Percentiles rank a stretch among this genome's conserved stretches.
These are phyloP conservation scores for Pristionchus maxplancki DNA, from an alignment of 2,888 invertebrate genomes.

Conservation along the genomic window DNA sequence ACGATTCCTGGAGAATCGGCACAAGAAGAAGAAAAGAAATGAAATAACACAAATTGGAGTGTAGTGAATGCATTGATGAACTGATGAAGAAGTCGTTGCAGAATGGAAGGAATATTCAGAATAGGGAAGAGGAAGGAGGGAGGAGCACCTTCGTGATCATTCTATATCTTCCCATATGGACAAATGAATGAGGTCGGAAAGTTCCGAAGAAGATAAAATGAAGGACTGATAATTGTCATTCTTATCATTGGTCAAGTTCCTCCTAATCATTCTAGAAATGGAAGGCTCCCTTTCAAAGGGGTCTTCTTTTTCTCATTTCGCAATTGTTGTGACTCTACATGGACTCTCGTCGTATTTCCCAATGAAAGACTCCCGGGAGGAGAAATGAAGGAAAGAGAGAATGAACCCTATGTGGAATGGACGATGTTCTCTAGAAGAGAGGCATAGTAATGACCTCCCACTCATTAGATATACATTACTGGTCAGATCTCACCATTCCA, in stretches of 20 bases:
- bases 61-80: neutral
- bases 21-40: slow-evolving; percentile 33
- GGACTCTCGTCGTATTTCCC: slow-evolving; percentile 10
- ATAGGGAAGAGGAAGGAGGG: neutral
- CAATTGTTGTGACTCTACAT: slow-evolving; percentile 21
- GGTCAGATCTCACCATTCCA: neutral
- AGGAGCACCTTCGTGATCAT: neutral
- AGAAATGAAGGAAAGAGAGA: neutral
- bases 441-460: slow-evolving; percentile 22
- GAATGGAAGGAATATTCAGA: neutral
- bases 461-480: slow-evolving; percentile 44
- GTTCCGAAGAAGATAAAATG: neutral
- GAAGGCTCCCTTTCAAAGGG: too few relatives aligned
- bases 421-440: neutral
- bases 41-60: slow-evolving; percentile 20
- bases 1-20: slow-evolving; percentile 41
- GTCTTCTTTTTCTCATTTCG: slow-evolving; percentile 30
- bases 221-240: neutral
- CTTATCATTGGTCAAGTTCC: neutral
- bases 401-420: neutral
- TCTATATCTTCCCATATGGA: neutral
- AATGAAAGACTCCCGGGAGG: slow-evolving; percentile 21
- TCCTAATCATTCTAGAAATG: neutral
- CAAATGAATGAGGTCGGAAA: neutral
- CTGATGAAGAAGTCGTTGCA: neutral